phyloP scores from a whole-genome alignment of 2,113 vertebrate genomes.

The Speoplatyrhinus poulsoni region DNA sequence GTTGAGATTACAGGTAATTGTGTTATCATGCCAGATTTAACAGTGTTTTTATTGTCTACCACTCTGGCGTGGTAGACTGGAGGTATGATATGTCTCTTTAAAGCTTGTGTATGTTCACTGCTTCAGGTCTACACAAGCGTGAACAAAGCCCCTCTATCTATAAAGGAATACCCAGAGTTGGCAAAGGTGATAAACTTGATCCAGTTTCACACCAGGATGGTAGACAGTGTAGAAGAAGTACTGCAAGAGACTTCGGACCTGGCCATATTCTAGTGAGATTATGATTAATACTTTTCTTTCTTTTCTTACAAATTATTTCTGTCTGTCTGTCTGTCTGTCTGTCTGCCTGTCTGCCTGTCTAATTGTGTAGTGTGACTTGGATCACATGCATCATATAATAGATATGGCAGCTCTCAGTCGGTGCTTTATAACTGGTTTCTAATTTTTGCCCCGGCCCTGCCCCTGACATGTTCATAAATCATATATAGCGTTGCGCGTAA shows the following conservation, averaged over 20 bases:
- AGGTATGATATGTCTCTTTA: not conserved
- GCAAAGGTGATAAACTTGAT: slow-evolving; percentile 89
- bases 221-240: slow-evolving; percentile 81
- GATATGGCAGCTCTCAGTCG: too few relatives aligned
- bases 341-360: too few relatives aligned
- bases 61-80: not conserved
- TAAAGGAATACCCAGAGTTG: slow-evolving; percentile 82
- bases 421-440: too few relatives aligned
- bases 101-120: not conserved
- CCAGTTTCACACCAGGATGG: slow-evolving; percentile 88
- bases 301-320: not conserved
- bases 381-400: too few relatives aligned
- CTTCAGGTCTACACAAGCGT: slow-evolving; percentile 88
- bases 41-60: not conserved
- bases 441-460: too few relatives aligned
- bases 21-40: not conserved
- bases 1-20: slow-evolving; percentile 88
- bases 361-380: too few relatives aligned
- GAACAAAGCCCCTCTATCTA: slow-evolving; percentile 79
- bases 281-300: not conserved
- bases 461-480: too few relatives aligned
- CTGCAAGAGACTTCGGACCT: slow-evolving; percentile 85
- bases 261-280: slow-evolving; percentile 83
- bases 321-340: not conserved
- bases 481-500: too few relatives aligned